Base-by-base conservation (phyloP, 1,140 invertebrate genomes). In the Drosophila kanapiae region DNA sequence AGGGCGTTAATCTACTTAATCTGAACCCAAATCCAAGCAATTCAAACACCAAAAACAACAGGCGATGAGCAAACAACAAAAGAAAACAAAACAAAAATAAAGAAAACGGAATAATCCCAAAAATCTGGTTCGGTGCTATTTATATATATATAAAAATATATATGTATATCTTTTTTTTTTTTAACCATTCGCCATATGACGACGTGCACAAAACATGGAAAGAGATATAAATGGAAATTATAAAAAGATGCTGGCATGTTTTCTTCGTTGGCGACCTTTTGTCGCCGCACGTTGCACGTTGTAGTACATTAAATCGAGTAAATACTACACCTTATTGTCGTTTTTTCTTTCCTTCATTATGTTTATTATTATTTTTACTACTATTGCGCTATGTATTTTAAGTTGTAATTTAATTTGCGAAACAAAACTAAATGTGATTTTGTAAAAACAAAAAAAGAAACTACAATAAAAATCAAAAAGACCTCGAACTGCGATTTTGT, bases 1-100 rank as follows among this genome's bases (percentile, higher is more conserved):
- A 49, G 49, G 67, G 76, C 70, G 54, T 80, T 74, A 65, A 88
- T 78, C 77, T 87, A 80, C 78, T 88, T 88, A 88, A 88, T 80
- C 51, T 78, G 69, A 74, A 87, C 54, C 59, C 83, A 70, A 61
- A 78, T 69, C 49, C 35, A 78, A 54, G n/a, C n/a, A 83, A 51
- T 61, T 47, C 11, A 33, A 71, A 49, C 69, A 63, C 31, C 54
- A 48, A 49, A 59, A 27, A 42, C 40, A 29, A 33, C 40, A 33
- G 42, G 29, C 10, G 58, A 67, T 54, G 40, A n/a, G n/a, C 23
- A 23, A 23, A 23, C 40, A 35, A 69, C 18, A 35, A 72, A 31
- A 6, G 5, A 11, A 57, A 33, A 16, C 23, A 16, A 49, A 11
- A 13, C 27, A 37, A 23, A 42, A 13, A 11, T 8, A n/a, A 42